These are phyloP conservation scores for Halcyon badia DNA, from an alignment of 2,797 vertebrate genomes.

Conservation along the genomic window DNA sequence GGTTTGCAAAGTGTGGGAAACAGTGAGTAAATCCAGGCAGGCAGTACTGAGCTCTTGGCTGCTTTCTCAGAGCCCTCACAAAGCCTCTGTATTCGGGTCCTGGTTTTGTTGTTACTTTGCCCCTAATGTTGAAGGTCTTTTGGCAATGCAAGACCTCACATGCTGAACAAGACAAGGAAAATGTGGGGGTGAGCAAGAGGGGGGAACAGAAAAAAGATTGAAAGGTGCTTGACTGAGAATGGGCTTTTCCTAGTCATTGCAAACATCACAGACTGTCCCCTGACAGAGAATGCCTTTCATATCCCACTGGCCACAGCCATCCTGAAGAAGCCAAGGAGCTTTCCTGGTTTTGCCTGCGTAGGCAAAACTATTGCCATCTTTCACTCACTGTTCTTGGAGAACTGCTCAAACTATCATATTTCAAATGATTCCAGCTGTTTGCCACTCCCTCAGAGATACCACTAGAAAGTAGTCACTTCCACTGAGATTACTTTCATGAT, in stretches of 20 bases:
- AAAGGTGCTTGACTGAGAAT: neutral
- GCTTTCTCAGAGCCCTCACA: neutral
- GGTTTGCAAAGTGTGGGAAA: slow-evolving; percentile 25
- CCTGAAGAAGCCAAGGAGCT: neutral
- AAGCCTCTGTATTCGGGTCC: neutral
- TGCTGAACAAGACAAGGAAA: neutral
- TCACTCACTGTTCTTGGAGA: neutral
- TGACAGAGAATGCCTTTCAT: neutral
- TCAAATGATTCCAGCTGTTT: slow-evolving; percentile 34
- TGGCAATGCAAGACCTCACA: neutral
- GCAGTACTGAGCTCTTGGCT: neutral
- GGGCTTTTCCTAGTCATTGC: too few relatives aligned
- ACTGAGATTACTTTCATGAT: slow-evolving; percentile 38
- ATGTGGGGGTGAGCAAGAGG: neutral
- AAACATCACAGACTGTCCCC: neutral
- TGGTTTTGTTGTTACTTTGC: neutral
- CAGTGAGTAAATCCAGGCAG: neutral
- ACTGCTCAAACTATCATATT: neutral
- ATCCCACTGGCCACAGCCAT: neutral
- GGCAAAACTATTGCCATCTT: neutral
- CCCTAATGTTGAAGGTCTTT: neutral
- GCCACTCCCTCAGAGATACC: slow-evolving; percentile 22
- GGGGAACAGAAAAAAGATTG: accelerated
- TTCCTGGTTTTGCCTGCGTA: neutral
- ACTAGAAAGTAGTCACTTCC: slow-evolving; percentile 12